Percentiles rank a stretch among this genome's conserved stretches.
Conservation (phyloP, 2,797 vertebrate genomes). For the Morelia viridis region DNA sequence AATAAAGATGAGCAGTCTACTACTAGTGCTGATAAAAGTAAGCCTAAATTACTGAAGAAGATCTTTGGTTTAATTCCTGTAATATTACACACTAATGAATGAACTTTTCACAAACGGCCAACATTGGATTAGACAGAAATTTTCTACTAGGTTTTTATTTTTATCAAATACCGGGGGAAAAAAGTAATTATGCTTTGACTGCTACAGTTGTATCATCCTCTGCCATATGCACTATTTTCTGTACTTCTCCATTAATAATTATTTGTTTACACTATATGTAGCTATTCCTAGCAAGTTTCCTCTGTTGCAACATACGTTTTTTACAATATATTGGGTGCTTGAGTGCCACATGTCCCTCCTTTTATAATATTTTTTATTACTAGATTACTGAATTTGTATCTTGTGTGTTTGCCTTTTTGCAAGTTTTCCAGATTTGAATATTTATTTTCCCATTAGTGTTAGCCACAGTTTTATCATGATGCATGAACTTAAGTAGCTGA, state of each 20-base stretch:
- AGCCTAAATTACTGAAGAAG: neutral
- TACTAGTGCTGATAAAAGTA: neutral
- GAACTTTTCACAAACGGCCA: neutral
- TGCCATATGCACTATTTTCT: neutral
- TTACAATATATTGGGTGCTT: neutral
- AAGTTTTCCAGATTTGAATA: neutral
- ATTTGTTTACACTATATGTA: neutral
- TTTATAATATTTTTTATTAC: neutral
- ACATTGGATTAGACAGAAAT: neutral
- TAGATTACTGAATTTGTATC: neutral
- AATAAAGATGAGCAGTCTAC: neutral
- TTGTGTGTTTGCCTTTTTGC: neutral
- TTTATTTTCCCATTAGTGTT: neutral
- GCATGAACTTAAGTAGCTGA: neutral
- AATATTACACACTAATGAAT: neutral
- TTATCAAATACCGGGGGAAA: neutral
- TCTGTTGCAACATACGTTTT: neutral
- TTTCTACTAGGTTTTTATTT: conserved; percentile 4
- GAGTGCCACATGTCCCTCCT: neutral
- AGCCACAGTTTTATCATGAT: neutral
- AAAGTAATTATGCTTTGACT: neutral
- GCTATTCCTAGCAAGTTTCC: neutral
- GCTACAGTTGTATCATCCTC: neutral
- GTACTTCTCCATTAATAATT: neutral
- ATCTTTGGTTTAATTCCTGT: neutral